phyloP scores from a whole-genome alignment of 2,888 invertebrate genomes.

The Leucozona laternaria region DNA sequence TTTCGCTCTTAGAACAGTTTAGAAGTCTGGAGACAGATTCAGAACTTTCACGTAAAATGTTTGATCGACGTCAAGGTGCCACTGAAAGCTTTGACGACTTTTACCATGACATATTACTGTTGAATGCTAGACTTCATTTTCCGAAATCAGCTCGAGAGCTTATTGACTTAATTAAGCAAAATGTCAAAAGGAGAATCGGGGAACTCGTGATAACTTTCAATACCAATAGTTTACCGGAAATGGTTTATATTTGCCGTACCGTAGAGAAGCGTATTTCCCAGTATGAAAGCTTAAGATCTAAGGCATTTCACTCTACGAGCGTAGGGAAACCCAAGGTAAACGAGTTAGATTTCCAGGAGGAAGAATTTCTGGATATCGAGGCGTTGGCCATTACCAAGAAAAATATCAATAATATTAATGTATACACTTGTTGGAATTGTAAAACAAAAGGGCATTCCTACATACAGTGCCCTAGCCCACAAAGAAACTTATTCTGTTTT shows the following conservation, averaged over 20 bases:
- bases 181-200: background rate
- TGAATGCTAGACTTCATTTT: background rate
- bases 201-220: conserved; percentile 5
- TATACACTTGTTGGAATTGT: conserved; percentile 7
- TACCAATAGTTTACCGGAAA: background rate
- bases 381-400: background rate
- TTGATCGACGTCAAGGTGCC: no score
- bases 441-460: background rate
- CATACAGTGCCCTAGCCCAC: background rate
- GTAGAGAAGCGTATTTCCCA: background rate
- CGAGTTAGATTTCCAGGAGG: background rate
- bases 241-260: conserved; percentile 4
- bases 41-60: no score
- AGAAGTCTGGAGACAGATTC: no score
- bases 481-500: background rate
- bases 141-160: background rate
- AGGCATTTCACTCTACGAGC: background rate
- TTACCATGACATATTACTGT: background rate
- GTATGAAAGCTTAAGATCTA: background rate
- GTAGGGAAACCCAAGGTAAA: background rate
- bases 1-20: background rate
- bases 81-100: background rate
- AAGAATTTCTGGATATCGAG: background rate
- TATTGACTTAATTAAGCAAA: conserved; percentile 8
- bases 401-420: background rate